phyloP scores from a whole-genome alignment of 2,888 invertebrate genomes.

The Uloborus plumipes region DNA sequence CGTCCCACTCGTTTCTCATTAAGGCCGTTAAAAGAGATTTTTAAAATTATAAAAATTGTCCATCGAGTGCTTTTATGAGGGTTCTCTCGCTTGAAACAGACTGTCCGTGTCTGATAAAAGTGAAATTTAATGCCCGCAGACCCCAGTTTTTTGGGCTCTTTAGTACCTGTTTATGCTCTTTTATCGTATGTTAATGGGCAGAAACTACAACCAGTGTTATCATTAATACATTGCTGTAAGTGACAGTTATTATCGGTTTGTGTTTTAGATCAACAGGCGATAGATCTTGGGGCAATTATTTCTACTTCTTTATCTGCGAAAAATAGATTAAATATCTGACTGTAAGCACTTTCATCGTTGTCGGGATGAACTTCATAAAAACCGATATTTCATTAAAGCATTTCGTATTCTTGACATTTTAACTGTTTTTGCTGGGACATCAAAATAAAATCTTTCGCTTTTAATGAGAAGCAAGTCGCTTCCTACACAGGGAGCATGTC shows the following conservation, averaged over 20 bases:
- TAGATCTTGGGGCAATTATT: not conserved
- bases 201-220: slow-evolving; percentile 13
- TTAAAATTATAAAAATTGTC: slow-evolving; percentile 52
- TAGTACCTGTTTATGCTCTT: slow-evolving; percentile 16
- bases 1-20: slow-evolving; percentile 3
- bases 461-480: too few species aligned
- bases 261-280: slow-evolving; percentile 50
- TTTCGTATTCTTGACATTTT: too few species aligned
- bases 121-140: slow-evolving; percentile 35
- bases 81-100: slow-evolving; percentile 13
- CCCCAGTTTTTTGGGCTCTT: slow-evolving; percentile 13
- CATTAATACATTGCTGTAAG: slow-evolving; percentile 22
- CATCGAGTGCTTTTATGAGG: slow-evolving; percentile 42
- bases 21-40: slow-evolving; percentile 32
- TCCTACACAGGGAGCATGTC: too few species aligned
- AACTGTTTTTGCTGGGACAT: too few species aligned
- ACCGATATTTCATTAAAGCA: too few species aligned
- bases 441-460: too few species aligned
- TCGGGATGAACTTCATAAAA: too few species aligned
- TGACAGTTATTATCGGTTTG: slow-evolving; percentile 44
- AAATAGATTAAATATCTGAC: too few species aligned
- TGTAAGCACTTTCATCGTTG: too few species aligned
- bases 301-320: too few species aligned
- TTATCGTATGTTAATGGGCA: slow-evolving; percentile 14
- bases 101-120: slow-evolving; percentile 22